Evolutionary conservation across 2,113 vertebrate species (phyloP).

Genomic region (Verasper variegatus): DNA sequence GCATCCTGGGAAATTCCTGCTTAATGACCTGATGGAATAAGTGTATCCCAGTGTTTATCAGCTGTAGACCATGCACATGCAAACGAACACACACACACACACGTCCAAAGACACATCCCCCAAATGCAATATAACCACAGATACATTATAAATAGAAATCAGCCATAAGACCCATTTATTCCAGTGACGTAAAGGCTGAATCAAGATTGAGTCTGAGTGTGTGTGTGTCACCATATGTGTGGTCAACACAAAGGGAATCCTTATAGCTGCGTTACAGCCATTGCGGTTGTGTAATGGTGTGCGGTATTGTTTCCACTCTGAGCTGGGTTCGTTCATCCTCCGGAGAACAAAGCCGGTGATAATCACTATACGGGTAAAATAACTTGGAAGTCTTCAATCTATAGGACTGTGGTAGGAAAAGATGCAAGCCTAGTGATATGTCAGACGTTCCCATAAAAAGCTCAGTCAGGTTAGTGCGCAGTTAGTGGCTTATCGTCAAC

Average conservation of each 20-base stretch:
- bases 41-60: neutral
- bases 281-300: constrained; percentile 37
- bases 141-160: constrained; percentile 29
- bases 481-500: constrained; percentile 64
- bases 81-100: neutral
- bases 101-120: neutral
- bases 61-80: neutral
- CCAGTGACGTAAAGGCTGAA: constrained; percentile 40
- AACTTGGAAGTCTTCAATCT: constrained; percentile 48
- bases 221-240: neutral
- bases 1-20: constrained; percentile 41
- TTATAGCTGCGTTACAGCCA: constrained; percentile 28
- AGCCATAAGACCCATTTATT: constrained; percentile 14
- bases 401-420: constrained; percentile 60
- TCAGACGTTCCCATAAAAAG: constrained; percentile 62
- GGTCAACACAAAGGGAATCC: constrained; percentile 43
- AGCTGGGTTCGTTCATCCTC: constrained; percentile 36
- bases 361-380: constrained; percentile 25
- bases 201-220: constrained; percentile 24
- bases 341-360: constrained; percentile 54
- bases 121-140: neutral
- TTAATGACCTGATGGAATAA: constrained; percentile 34
- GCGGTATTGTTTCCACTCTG: constrained; percentile 53
- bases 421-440: constrained; percentile 14
- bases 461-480: constrained; percentile 46